Evolutionary conservation across 64 coral and sea anemone genomes (phyloP), one percentile per base, ranked within the genome.

Genomic region (Porites lutea): DNA sequence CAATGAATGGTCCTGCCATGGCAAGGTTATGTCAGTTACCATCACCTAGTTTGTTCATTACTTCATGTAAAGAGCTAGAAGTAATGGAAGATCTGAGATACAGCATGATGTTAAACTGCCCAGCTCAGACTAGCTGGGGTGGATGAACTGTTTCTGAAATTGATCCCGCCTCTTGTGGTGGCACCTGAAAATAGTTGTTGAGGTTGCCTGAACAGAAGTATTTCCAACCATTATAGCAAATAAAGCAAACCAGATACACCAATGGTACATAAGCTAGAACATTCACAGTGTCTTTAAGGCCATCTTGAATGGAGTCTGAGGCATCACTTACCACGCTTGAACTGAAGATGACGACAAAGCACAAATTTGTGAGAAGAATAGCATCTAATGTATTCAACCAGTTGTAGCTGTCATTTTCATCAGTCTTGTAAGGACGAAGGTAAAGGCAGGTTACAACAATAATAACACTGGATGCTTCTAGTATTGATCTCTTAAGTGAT

Each of bases 211-310:
- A 47, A 51, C 71, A 82, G 23, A 67, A 94, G 70, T 73, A 74
- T 4, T 74, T 89, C 92, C 92, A 89, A 3, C 63, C 9, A 83
- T 76, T 13, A 18, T 89, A 52, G 7, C 15, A 11, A 37, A 84
- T 19, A 65, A 94, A 78, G 13, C 74, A 46, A 16, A 94, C 18
- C 47, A 95, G 65, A 83, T 95, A 95, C 23, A 90, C 77, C 10
- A 95, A 72, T 46, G 93, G 93, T 11, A 95, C 81, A 55, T 95
- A 95, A 21, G 93, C 93, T 66, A 90, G 52, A 67, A 70, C 72
- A 73, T 90, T 46, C 46, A 95, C 74, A 23, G 45, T 67, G 3
- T 46, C 62, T 19, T 27, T 22, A 5, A 95, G 74, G 78, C 73
- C 82, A 23, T 91, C 48, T 10, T 52, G 88, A 48, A 79, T 13